Conservation (phyloP, 2,888 invertebrate genomes). For the Amaurobius ferox region DNA sequence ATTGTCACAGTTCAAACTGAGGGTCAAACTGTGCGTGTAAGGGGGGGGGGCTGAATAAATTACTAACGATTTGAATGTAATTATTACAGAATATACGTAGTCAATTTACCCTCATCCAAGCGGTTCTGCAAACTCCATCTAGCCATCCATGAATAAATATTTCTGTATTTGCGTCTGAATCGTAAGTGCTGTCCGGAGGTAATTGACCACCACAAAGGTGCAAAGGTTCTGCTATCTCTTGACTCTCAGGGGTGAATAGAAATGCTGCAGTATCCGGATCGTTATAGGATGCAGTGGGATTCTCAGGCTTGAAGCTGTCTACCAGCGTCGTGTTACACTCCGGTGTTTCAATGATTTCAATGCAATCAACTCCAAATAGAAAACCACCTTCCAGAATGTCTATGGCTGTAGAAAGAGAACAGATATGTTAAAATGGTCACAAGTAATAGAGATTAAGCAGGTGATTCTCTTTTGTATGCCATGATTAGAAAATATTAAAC, state of each 20-base stretch:
- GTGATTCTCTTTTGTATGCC: no score
- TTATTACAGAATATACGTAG: no score
- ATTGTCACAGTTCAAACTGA: no score
- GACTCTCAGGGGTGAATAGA: neutral
- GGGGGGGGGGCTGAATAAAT: no score
- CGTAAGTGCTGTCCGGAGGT: neutral
- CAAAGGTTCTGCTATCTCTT: neutral
- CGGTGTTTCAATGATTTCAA: neutral
- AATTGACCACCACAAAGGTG: neutral
- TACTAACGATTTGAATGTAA: no score
- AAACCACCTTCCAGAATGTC: no score
- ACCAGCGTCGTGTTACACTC: neutral
- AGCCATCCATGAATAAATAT: slow-evolving; percentile 24
- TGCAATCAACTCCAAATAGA: no score
- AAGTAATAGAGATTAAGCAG: no score
- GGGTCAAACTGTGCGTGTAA: no score
- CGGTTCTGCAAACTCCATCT: slow-evolving; percentile 25
- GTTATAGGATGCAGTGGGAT: neutral
- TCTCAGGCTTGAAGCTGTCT: neutral
- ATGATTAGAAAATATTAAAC: no score
- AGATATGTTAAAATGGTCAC: no score
- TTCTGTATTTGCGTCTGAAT: neutral
- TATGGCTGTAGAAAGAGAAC: no score
- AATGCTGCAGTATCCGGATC: neutral
- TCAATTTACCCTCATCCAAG: slow-evolving; percentile 43